These are phyloP conservation scores for Allacma fusca DNA, from an alignment of 2,888 invertebrate species.

Conservation along the genomic window DNA sequence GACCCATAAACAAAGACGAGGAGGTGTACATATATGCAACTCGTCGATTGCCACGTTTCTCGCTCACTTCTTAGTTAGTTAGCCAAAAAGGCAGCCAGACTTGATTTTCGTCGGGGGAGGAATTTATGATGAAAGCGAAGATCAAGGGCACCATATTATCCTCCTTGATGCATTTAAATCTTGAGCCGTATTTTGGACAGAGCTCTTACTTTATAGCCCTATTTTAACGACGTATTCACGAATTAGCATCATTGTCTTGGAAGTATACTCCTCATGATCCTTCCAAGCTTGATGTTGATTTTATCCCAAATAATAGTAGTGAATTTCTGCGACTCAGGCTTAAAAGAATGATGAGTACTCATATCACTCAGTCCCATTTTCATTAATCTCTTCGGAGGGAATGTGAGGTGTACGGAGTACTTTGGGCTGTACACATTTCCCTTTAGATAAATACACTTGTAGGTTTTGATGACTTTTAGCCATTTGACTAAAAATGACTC, in stretches of 20 bases:
- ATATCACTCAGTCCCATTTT: no score
- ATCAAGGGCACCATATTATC: conserved; percentile 31
- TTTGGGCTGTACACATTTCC: no score
- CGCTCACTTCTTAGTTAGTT: not conserved
- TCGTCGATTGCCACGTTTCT: not conserved
- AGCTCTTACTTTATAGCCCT: not conserved
- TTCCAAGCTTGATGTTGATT: no score
- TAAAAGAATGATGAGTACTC: no score
- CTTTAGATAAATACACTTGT: no score
- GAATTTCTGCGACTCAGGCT: no score
- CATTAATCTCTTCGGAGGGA: no score
- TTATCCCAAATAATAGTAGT: no score
- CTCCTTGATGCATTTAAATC: conserved; percentile 22
- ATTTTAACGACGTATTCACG: not conserved
- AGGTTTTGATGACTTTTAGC: no score
- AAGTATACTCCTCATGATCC: not conserved
- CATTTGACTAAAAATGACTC: no score
- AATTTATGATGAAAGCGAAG: conserved; percentile 28
- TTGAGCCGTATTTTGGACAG: not conserved
- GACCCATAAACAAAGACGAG: conserved; percentile 1
- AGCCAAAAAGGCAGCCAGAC: conserved; percentile 5
- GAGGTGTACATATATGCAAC: conserved; percentile 14
- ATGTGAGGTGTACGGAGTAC: no score
- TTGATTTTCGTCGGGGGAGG: not conserved
- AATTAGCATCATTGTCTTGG: no score